A percentile compares a stretch with the other conserved stretches of the same genome.
Conservation (phyloP, 1,140 invertebrate species). For the Nasonia vitripennis region DNA sequence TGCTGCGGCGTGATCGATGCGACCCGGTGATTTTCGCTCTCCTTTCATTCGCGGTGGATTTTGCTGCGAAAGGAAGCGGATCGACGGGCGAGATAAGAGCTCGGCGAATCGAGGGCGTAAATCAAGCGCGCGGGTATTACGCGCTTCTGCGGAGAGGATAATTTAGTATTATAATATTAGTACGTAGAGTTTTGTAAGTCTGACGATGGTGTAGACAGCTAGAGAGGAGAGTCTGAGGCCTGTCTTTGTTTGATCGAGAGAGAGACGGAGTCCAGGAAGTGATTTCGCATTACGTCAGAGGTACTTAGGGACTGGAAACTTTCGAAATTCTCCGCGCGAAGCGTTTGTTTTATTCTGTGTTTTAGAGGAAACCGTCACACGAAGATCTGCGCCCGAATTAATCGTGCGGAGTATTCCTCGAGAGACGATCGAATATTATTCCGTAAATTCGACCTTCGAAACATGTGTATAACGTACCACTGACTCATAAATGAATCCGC, state of each 20-base stretch:
- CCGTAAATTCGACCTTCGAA: neutral
- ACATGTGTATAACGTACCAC: no score
- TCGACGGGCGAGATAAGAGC: constrained; percentile 15
- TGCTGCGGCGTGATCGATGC: constrained; percentile 19
- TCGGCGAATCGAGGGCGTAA: constrained; percentile 19
- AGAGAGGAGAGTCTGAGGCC: neutral
- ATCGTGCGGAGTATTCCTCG: neutral
- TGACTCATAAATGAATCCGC: constrained; percentile 1
- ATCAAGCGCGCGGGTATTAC: neutral
- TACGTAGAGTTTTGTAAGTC: no score
- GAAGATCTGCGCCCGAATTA: no score
- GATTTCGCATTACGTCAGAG: neutral
- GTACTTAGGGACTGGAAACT: neutral
- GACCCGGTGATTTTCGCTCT: constrained; percentile 34
- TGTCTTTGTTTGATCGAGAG: neutral
- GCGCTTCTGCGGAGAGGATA: neutral
- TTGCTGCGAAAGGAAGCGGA: constrained; percentile 28
- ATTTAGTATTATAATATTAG: neutral
- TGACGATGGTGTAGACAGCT: no score
- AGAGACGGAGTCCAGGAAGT: neutral
- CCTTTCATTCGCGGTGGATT: constrained; percentile 28
- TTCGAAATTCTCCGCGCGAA: neutral
- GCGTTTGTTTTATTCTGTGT: neutral
- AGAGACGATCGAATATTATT: neutral
- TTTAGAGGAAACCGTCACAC: neutral